A percentile compares a stretch with the other conserved stretches of the same genome.
Evolutionary conservation across 2,113 vertebrate species (phyloP).

Genomic region (Microcebus murinus): DNA sequence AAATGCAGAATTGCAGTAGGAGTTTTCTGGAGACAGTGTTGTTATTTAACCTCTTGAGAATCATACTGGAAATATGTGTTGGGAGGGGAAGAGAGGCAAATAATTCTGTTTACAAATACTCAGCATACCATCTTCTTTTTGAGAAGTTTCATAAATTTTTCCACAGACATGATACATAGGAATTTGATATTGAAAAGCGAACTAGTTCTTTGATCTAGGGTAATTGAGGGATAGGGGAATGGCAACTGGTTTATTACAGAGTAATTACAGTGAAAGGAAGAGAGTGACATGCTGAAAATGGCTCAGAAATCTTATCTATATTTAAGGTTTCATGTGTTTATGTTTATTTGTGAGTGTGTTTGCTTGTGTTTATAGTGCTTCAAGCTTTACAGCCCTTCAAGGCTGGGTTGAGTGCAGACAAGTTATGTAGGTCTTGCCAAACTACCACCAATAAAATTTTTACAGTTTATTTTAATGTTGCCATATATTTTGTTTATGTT

Average conservation of each 20-base stretch:
- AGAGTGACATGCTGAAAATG: not conserved
- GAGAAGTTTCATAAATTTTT: not conserved
- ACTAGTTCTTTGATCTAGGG: not conserved
- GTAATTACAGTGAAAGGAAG: not conserved
- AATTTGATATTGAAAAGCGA: not conserved
- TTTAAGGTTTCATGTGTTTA: rapidly evolving
- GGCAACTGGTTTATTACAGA: not conserved
- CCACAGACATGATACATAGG: not conserved
- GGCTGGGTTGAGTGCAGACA: not conserved
- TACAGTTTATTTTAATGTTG: conserved; percentile 42
- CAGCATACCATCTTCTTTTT: not conserved
- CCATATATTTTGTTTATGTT: conserved; percentile 58
- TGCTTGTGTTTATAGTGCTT: not conserved
- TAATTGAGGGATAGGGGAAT: not conserved
- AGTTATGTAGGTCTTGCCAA: conserved; percentile 11
- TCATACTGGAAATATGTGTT: not conserved
- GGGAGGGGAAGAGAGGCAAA: not conserved
- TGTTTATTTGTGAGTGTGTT: not conserved
- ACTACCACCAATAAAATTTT: conserved; percentile 47
- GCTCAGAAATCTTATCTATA: not conserved
- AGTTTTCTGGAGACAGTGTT: not conserved
- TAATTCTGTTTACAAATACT: not conserved
- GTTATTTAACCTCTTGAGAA: not conserved
- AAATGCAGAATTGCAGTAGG: not conserved
- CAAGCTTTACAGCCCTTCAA: not conserved